Evolutionary conservation across 2,888 invertebrate genomes (phyloP).

Genomic region (Dexiosoma caninum): DNA sequence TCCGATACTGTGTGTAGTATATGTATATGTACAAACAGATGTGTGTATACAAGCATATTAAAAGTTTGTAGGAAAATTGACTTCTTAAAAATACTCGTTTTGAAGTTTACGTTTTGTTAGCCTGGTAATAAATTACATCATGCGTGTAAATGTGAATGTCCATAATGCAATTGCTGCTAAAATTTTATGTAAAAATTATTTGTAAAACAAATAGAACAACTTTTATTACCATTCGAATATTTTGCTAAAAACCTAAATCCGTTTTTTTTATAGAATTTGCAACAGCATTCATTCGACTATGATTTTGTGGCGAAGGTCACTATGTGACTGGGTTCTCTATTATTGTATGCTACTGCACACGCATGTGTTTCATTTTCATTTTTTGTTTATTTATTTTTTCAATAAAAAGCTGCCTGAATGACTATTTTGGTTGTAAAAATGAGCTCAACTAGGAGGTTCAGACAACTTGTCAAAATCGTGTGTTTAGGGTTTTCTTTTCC

Average conservation of each 20-base stretch:
- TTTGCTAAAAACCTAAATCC: slow-evolving; percentile 35
- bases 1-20: too few species aligned
- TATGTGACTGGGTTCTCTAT: slow-evolving; percentile 65
- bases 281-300: slow-evolving; percentile 9
- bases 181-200: too few species aligned
- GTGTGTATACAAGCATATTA: too few species aligned
- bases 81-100: too few species aligned
- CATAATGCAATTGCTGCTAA: not conserved
- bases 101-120: too few species aligned
- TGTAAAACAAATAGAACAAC: not conserved
- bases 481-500: slow-evolving; percentile 56
- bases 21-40: too few species aligned
- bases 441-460: slow-evolving; percentile 16
- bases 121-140: too few species aligned
- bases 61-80: too few species aligned
- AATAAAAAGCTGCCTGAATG: slow-evolving; percentile 14
- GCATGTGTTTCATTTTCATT: slow-evolving; percentile 54
- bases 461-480: slow-evolving; percentile 60
- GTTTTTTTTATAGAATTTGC: not conserved
- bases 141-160: too few species aligned
- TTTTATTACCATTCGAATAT: not conserved
- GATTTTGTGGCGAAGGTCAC: slow-evolving; percentile 66
- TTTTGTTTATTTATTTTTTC: not conserved
- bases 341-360: slow-evolving; percentile 57
- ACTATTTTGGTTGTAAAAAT: slow-evolving; percentile 24